Evolutionary conservation across 2,113 vertebrate species (phyloP).

Genomic region (Entosphenus tridentatus): DNA sequence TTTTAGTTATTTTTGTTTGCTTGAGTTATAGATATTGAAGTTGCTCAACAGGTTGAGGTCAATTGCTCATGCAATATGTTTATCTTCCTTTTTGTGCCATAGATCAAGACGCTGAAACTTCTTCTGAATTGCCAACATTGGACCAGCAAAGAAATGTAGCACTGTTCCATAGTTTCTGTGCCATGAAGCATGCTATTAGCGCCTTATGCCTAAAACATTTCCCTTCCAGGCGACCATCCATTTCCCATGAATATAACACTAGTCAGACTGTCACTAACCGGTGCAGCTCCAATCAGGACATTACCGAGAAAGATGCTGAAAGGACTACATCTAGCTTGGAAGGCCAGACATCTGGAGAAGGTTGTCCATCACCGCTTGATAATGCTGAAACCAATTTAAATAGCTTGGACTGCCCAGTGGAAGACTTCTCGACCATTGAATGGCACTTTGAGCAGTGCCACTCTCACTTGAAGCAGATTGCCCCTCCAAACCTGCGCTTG

Average conservation of each 20-base stretch:
- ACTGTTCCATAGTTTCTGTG: constrained; percentile 64
- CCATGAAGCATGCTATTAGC: constrained; percentile 79
- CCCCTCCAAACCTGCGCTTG: constrained; percentile 50
- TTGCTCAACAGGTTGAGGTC: neutral
- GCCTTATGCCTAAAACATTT: constrained; percentile 44
- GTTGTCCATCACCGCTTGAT: constrained; percentile 6
- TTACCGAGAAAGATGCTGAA: constrained; percentile 10
- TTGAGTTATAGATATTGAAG: neutral
- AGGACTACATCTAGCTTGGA: constrained; percentile 15
- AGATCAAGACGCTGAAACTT: neutral
- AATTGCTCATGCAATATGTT: neutral
- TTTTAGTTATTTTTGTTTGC: neutral
- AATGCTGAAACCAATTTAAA: constrained; percentile 8
- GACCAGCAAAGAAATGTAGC: constrained; percentile 32
- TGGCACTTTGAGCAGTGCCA: constrained; percentile 52
- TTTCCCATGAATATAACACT: constrained; percentile 25
- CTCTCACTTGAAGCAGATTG: constrained; percentile 32
- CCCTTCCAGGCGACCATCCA: constrained; percentile 23
- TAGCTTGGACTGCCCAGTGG: neutral
- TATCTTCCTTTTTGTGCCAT: neutral
- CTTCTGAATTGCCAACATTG: constrained; percentile 12
- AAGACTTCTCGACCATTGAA: constrained; percentile 17
- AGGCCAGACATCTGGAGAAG: neutral
- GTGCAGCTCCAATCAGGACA: constrained; percentile 7
- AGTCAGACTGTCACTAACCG: constrained; percentile 12